Conservation (phyloP, 2,113 vertebrate genomes). For the Oriolus oriolus region DNA sequence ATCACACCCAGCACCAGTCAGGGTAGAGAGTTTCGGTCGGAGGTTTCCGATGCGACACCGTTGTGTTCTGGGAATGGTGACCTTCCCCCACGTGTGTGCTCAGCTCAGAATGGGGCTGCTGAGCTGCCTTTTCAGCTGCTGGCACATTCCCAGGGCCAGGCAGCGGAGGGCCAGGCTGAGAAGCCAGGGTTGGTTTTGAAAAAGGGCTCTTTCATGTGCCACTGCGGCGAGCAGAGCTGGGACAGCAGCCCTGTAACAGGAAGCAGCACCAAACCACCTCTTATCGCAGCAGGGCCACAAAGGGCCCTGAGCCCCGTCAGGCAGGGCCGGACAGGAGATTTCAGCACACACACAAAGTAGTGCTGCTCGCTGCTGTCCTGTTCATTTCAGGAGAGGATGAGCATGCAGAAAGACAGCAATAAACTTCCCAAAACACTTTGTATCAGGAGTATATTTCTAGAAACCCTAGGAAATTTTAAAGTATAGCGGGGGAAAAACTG, state of each 20-base stretch:
- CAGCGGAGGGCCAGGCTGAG: background rate
- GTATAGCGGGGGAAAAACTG: background rate
- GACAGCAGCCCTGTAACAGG: background rate
- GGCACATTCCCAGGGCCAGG: background rate
- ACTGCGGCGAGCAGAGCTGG: background rate
- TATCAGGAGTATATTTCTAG: background rate
- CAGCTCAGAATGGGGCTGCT: background rate
- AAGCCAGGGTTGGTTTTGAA: background rate
- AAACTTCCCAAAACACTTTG: background rate
- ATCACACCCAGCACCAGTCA: background rate
- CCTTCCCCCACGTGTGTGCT: background rate
- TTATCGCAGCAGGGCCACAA: fast-evolving
- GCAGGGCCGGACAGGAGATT: background rate
- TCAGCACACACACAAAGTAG: background rate
- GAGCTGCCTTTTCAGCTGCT: background rate
- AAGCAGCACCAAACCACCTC: background rate
- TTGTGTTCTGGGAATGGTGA: background rate
- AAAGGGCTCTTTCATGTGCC: background rate
- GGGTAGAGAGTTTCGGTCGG: background rate
- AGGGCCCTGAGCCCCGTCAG: background rate
- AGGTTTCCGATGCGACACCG: fast-evolving
- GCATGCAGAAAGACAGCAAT: background rate
- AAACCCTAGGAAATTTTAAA: background rate
- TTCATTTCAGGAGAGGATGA: background rate
- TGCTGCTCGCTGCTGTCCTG: background rate